Conservation (phyloP, 2,113 vertebrate genomes). For the Macroglossus sobrinus region DNA sequence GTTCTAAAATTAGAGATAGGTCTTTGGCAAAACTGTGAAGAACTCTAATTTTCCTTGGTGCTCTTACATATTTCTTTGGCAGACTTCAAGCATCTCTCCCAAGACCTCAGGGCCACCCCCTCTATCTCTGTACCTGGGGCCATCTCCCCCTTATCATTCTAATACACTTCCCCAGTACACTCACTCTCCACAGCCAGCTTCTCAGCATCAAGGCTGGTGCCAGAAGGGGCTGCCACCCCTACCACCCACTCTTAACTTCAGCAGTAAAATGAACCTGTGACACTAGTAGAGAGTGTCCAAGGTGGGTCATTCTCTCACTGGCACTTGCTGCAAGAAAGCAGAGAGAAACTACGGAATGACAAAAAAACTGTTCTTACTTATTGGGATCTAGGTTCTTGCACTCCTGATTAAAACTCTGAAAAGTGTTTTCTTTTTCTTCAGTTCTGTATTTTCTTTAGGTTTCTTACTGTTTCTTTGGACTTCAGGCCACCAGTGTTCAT, state of each 20-base stretch:
- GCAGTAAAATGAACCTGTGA: background rate
- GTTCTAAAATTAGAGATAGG: background rate
- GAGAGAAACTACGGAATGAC: background rate
- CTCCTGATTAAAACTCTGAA: background rate
- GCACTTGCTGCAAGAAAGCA: background rate
- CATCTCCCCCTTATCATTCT: background rate
- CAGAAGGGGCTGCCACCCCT: background rate
- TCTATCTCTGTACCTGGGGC: background rate
- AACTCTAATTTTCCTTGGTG: background rate
- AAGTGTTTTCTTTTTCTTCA: background rate
- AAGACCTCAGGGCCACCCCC: background rate
- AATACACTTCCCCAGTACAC: background rate
- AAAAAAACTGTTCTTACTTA: background rate
- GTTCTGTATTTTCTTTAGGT: background rate
- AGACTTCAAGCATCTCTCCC: background rate
- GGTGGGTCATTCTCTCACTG: background rate
- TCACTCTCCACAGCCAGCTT: background rate
- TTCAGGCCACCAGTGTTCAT: background rate
- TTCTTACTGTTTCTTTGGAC: background rate
- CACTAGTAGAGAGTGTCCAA: background rate
- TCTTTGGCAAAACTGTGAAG: background rate
- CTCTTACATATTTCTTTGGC: background rate
- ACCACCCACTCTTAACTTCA: background rate
- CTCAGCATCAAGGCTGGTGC: background rate
- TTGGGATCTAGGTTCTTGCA: background rate